Evolutionary conservation across 2,888 invertebrate genomes (phyloP).

Genomic region (Petrolisthes manimaculis): DNA sequence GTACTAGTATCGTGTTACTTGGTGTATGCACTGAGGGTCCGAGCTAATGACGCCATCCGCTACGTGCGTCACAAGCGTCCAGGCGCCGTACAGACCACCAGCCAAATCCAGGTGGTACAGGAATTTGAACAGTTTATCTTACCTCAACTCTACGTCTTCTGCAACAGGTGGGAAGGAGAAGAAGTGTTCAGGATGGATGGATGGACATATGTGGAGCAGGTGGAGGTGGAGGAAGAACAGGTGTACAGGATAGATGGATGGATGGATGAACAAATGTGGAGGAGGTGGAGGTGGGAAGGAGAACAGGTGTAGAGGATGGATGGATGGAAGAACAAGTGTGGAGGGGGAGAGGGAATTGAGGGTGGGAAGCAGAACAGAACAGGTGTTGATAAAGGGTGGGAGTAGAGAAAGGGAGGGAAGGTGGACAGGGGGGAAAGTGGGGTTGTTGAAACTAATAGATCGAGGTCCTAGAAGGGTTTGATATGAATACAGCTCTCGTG

Average conservation of each 20-base stretch:
- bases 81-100: constrained; percentile 82
- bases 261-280: not conserved
- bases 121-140: constrained; percentile 85
- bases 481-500: too few relatives aligned
- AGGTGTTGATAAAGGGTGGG: not conserved
- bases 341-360: not conserved
- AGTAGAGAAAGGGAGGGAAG: not conserved
- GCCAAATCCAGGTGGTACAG: constrained; percentile 84
- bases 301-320: not conserved
- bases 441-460: not conserved
- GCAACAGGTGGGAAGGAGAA: constrained; percentile 78
- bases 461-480: too few relatives aligned
- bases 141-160: constrained; percentile 81
- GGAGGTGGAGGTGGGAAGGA: not conserved
- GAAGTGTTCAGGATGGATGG: too few relatives aligned
- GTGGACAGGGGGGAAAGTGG: not conserved
- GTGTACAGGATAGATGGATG: not conserved
- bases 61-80: constrained; percentile 83
- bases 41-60: constrained; percentile 84
- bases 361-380: not conserved
- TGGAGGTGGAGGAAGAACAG: too few relatives aligned
- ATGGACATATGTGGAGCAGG: too few relatives aligned
- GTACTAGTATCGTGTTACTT: constrained; percentile 89
- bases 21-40: constrained; percentile 81
- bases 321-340: not conserved